Percentiles rank a stretch among this genome's conserved stretches.
Conservation (phyloP, 1,140 invertebrate species). For the Eupristina koningsbergeri region DNA sequence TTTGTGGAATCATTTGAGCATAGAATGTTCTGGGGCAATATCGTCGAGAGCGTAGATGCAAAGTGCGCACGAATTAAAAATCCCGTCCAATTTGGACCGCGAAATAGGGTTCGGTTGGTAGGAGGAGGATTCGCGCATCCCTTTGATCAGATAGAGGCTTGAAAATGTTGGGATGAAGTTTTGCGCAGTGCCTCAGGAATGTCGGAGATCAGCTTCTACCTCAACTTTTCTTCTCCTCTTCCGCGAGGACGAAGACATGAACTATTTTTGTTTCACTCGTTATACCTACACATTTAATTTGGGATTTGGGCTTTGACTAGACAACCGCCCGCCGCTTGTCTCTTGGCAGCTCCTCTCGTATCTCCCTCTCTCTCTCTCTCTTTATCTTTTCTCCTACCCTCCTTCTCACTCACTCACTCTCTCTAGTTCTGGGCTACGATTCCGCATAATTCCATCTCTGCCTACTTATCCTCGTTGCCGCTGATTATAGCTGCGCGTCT, state of each 20-base stretch:
- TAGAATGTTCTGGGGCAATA: too few species aligned
- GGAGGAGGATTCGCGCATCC: too few species aligned
- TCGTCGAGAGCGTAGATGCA: background rate
- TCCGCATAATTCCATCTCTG: constrained; percentile 12
- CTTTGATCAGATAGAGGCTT: too few species aligned
- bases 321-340: constrained; percentile 43
- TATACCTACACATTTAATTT: constrained; percentile 51
- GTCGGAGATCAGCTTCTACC: constrained; percentile 21
- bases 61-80: background rate
- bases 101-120: too few species aligned
- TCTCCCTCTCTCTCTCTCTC: constrained; percentile 8
- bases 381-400: background rate
- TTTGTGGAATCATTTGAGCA: too few species aligned
- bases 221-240: background rate
- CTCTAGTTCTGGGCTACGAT: background rate
- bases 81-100: background rate
- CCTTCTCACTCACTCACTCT: background rate
- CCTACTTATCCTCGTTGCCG: background rate
- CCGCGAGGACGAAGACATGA: constrained; percentile 31
- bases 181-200: background rate
- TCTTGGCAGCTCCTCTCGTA: constrained; percentile 35
- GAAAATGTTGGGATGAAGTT: background rate
- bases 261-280: constrained; percentile 37
- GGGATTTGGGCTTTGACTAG: constrained; percentile 52
- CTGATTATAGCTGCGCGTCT: constrained; percentile 1